phyloP scores from a whole-genome alignment of 2,797 vertebrate species.

The Clamator glandarius region DNA sequence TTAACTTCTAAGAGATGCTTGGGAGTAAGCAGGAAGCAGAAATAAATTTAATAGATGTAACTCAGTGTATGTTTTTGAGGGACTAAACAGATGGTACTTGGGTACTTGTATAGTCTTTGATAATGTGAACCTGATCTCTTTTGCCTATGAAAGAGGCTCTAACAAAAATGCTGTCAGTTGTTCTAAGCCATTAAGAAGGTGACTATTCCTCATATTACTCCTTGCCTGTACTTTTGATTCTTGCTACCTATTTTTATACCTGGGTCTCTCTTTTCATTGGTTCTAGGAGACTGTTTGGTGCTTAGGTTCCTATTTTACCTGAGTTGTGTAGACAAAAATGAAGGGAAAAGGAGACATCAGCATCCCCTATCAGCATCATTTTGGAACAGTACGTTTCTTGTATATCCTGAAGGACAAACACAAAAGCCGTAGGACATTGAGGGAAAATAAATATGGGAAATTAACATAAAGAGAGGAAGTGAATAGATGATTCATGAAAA shows the following conservation, averaged over 20 bases:
- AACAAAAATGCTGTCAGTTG: neutral
- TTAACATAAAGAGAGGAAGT: neutral
- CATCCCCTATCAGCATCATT: slow-evolving; percentile 7
- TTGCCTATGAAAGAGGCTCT: neutral
- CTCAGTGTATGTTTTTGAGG: neutral
- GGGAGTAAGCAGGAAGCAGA: neutral
- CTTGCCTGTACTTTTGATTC: slow-evolving; percentile 25
- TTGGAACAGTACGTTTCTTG: neutral
- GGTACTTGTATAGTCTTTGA: neutral
- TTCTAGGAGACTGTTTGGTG: neutral
- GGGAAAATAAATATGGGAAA: neutral
- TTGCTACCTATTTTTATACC: slow-evolving; percentile 31
- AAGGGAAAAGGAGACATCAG: neutral
- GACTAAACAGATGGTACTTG: neutral
- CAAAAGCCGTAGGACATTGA: accelerated
- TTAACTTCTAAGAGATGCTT: neutral
- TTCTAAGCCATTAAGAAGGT: slow-evolving; percentile 24
- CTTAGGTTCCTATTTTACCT: slow-evolving; percentile 20
- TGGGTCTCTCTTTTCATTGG: slow-evolving; percentile 10
- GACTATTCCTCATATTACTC: slow-evolving; percentile 49
- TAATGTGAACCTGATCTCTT: neutral
- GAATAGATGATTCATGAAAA: neutral
- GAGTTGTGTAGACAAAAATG: slow-evolving; percentile 8
- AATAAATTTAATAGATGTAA: neutral
- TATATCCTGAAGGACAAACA: neutral